Evolutionary conservation across 2,888 invertebrate species (phyloP), one percentile per base, ranked within the genome.

Genomic region (Flabesymbios commensalis): DNA sequence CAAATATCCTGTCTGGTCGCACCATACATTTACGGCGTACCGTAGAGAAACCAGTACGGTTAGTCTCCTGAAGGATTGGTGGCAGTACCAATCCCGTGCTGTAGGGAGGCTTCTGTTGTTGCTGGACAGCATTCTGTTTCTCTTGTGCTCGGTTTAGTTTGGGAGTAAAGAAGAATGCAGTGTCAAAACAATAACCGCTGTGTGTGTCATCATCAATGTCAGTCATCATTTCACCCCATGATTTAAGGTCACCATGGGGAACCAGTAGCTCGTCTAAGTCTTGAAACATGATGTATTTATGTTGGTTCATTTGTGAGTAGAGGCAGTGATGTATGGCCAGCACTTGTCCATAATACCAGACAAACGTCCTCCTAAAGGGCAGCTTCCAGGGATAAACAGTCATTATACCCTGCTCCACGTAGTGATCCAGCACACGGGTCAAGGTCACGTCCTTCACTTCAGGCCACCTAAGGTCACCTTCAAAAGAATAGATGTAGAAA

Each of bases 261-360:
- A 78, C 66, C 28, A 78, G 69, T 28, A 71, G 73, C 65, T 79
- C 79, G 56, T 79, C 79, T n/a, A 79, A 66, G 64, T 79, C 79
- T 43, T 75, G 72, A 51, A 79, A 74, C 17, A 75, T 74, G 17
- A 77, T 57, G 59, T 67, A 68, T 45, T 70, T 65, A 17, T 68
- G 61, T 28, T 68, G 49, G n/a, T 72, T 67, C 74, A 79, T 78
- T 28, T 75, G 69, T 17, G 75, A 64, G 61, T 78, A 79, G 28
- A 78, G 63, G 56, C 79, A 79, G 65, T 79, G 77, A 62, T 78
- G 76, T 59, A 78, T 76, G 33, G 73, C 73, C 51, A 74, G 64
- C 19, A 75, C 68, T 59, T 78, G 78, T 1, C 77, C 79, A 45
- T 78, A 67, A 62, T 78, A 76, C 78, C 78, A 78, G 10, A 77